These are phyloP conservation scores for Calameuta filiformis DNA, from an alignment of 2,888 invertebrate species.

Conservation along the genomic window DNA sequence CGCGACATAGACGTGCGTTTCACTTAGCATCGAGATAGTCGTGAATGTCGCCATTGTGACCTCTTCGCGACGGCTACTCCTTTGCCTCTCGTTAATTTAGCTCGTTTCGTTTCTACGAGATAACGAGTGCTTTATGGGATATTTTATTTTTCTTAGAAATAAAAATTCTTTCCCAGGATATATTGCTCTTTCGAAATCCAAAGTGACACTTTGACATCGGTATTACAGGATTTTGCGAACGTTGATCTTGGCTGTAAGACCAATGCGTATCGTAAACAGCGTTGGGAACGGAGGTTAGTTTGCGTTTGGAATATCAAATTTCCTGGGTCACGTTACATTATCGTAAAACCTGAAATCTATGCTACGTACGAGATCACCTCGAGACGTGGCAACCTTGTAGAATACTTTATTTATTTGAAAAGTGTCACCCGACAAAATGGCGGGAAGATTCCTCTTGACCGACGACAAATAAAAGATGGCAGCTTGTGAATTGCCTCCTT, in stretches of 20 bases:
- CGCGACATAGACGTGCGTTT: background rate
- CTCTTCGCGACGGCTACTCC: background rate
- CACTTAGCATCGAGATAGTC: background rate
- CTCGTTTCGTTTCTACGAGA: background rate
- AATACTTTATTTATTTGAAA: background rate
- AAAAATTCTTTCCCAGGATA: background rate
- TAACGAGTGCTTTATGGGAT: background rate
- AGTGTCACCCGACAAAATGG: slow-evolving; percentile 2
- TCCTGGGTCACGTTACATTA: slow-evolving; percentile 20
- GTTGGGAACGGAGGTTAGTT: background rate
- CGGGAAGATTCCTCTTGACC: slow-evolving; percentile 13
- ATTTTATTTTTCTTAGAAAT: too few species aligned
- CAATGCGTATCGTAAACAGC: background rate
- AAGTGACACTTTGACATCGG: background rate
- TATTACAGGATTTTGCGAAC: background rate
- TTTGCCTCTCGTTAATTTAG: background rate
- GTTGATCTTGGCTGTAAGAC: background rate
- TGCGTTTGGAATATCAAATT: slow-evolving; percentile 18
- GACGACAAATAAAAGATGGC: background rate
- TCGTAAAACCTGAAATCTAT: slow-evolving; percentile 19
- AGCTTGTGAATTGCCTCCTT: background rate
- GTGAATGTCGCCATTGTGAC: background rate
- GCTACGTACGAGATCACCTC: slow-evolving; percentile 1
- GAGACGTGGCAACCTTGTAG: background rate
- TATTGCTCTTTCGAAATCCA: background rate